Conservation (phyloP, 2,888 invertebrate genomes). For the Rhyacophila evoluta region DNA sequence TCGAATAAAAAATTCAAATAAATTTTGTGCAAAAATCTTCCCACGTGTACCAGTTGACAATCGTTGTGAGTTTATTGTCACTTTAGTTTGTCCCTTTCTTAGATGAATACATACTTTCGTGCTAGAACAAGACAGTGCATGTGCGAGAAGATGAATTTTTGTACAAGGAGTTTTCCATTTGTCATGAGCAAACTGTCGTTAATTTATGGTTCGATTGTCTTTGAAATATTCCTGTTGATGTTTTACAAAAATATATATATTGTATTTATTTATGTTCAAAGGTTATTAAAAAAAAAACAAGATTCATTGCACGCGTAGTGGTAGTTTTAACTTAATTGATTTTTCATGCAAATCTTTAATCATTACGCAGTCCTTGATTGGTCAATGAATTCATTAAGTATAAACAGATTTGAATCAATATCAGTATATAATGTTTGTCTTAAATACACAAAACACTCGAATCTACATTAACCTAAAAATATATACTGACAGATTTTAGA, state of each 20-base stretch:
- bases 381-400: too few species aligned
- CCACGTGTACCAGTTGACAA: conserved; percentile 50
- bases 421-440: too few species aligned
- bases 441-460: too few species aligned
- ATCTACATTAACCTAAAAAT: too few species aligned
- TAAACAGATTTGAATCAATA: too few species aligned
- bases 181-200: conserved; percentile 47
- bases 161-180: conserved; percentile 47
- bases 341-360: too few species aligned
- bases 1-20: conserved; percentile 53
- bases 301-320: too few species aligned
- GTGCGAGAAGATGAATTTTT: neutral
- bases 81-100: neutral
- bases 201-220: conserved; percentile 54
- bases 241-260: neutral
- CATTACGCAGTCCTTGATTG: too few species aligned
- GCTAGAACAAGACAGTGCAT: neutral
- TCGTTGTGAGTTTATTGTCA: conserved; percentile 49
- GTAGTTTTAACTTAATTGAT: too few species aligned
- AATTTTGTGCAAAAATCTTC: conserved; percentile 49
- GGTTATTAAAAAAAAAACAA: too few species aligned
- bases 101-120: neutral
- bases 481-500: too few species aligned
- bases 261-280: too few species aligned
- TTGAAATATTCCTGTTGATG: conserved; percentile 46